Evolutionary conservation across 2,797 vertebrate species (phyloP), one percentile per base, ranked within the genome.

Genomic region (Enteromius thamalakanensis): DNA sequence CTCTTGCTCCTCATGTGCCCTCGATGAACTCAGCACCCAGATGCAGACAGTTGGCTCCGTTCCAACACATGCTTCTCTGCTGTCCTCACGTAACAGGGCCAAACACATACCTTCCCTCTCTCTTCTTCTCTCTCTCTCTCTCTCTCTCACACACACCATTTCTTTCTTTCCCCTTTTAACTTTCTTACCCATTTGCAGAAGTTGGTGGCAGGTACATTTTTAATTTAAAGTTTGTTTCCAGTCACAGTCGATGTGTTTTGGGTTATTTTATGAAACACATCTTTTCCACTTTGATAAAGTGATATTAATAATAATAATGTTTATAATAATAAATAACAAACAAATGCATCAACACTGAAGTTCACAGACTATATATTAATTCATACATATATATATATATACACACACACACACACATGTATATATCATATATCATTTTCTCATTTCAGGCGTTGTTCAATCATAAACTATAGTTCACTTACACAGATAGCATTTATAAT

Each of bases 11-110:
- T 91, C 91, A 88, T 88, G 90, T 93, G 94, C 92, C 94, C 94
- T 87, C 90, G 34, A 12, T 94, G 94, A 94, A 93, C 93, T 91
- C 90, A 37, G 60, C 89, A 89, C 89, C 87, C 94, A 93, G 92
- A 94, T 94, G 93, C 92, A 95, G 92, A 69, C 86, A 90, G 89
- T 93, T 94, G 93, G 94, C 92, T 72, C 70, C 34, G 84, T 47
- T 89, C 89, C 94, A 91, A 88, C 85, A 82, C 92, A 92, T 92
- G 90, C 90, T 92, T 95, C 91, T 91, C 88, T 84, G 92, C 93
- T 94, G 94, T 94, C 93, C 91, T 93, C 91, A 91, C 91, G 91
- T 92, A 93, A 91, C 91, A 90, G 91, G 60, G 87, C 88, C 90
- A 81, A 90, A 88, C 87, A 81, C 85, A 85, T 86, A 83, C 86